A percentile compares a stretch with the other conserved stretches of the same genome.
These are phyloP conservation scores for Lapara coniferarum DNA, from an alignment of 2,888 invertebrate species.

Conservation along the genomic window DNA sequence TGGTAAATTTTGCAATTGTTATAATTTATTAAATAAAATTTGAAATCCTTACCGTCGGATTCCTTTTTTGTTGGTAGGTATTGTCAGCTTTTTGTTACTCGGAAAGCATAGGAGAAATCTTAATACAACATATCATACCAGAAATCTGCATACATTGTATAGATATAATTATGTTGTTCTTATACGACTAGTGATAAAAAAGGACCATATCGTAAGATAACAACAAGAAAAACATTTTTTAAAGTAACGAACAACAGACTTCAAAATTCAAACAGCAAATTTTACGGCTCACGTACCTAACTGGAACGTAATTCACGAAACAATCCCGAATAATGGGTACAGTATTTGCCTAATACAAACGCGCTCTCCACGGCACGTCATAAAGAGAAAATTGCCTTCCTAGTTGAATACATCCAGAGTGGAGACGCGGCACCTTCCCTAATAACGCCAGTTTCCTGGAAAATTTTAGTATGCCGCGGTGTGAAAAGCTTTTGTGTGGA, in stretches of 20 bases:
- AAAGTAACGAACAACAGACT: not conserved
- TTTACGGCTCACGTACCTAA: conserved; percentile 6
- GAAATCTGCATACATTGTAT: no score
- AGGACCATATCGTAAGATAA: no score
- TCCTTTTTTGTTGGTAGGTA: no score
- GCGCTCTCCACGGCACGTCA: conserved; percentile 63
- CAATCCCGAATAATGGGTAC: conserved; percentile 48
- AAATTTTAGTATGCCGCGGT: conserved; percentile 61
- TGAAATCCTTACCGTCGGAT: no score
- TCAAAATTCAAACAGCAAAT: conserved; percentile 24
- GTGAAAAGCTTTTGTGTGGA: conserved; percentile 21
- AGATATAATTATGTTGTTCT: no score
- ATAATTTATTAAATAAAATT: not conserved
- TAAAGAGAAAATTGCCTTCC: conserved; percentile 79
- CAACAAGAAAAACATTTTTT: not conserved
- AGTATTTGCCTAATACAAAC: conserved; percentile 55
- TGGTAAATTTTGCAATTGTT: not conserved
- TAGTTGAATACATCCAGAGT: conserved; percentile 72
- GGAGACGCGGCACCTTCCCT: conserved; percentile 57
- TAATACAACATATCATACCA: no score
- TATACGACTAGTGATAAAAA: no score
- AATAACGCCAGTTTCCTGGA: conserved; percentile 67
- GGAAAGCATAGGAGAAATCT: no score
- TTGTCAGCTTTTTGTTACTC: no score
- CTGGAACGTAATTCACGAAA: conserved; percentile 28